These are phyloP conservation scores for Pterostichus niger DNA, from an alignment of 2,888 invertebrate species.

Conservation along the genomic window DNA sequence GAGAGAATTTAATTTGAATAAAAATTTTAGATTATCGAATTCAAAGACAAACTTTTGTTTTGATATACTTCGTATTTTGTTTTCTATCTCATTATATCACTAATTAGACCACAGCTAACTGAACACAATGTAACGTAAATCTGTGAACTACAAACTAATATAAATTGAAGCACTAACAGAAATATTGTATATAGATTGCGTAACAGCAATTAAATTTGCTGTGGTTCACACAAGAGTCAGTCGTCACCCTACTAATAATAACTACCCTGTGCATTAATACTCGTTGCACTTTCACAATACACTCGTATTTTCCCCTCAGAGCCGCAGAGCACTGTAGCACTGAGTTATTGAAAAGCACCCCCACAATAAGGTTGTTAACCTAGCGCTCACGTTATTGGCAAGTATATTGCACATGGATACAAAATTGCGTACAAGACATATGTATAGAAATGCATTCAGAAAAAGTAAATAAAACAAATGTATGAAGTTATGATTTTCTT, in stretches of 20 bases:
- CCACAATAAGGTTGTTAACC: slow-evolving; percentile 50
- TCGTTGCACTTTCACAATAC: slow-evolving; percentile 45
- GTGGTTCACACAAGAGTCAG: slow-evolving; percentile 12
- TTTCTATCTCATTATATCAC: too few species aligned
- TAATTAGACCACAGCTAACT: too few species aligned
- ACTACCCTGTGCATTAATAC: slow-evolving; percentile 33
- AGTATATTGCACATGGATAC: slow-evolving; percentile 31
- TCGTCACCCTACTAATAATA: slow-evolving; percentile 23
- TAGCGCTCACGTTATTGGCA: slow-evolving; percentile 16
- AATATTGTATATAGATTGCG: background rate
- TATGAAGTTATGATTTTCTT: too few species aligned
- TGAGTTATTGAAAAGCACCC: slow-evolving; percentile 36
- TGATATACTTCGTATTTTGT: too few species aligned
- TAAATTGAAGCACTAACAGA: too few species aligned
- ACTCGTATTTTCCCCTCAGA: slow-evolving; percentile 31
- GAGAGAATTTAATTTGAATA: too few species aligned
- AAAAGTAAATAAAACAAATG: too few species aligned
- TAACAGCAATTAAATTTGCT: slow-evolving; percentile 26
- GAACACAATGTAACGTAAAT: too few species aligned
- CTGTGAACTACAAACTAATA: too few species aligned
- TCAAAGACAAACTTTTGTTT: too few species aligned
- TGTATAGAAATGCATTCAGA: background rate
- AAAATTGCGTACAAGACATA: slow-evolving; percentile 27
- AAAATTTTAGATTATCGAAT: too few species aligned
- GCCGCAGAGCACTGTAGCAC: background rate